A percentile compares a stretch with the other conserved stretches of the same genome.
These are phyloP conservation scores for Orthonevra nobilis DNA, from an alignment of 2,888 invertebrate genomes.

Conservation along the genomic window DNA sequence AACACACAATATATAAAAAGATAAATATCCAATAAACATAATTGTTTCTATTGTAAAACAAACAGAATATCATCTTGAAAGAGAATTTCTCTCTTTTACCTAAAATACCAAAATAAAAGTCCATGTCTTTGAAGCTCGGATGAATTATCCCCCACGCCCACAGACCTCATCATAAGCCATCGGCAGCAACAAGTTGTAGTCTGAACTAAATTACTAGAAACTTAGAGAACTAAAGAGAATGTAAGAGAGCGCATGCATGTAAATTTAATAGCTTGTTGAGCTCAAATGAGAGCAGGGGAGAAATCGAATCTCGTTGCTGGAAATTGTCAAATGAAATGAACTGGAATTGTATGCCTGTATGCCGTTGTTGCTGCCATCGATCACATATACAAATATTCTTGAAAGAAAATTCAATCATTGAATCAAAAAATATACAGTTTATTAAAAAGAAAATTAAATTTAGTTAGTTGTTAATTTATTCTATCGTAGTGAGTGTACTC, in stretches of 20 bases:
- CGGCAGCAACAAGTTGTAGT: slow-evolving; percentile 23
- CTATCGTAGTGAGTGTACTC: slow-evolving; percentile 51
- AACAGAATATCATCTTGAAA: slow-evolving; percentile 36
- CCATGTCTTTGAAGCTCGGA: slow-evolving; percentile 21
- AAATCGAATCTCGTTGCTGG: slow-evolving; percentile 29
- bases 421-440: too few relatives aligned
- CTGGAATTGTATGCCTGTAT: slow-evolving; percentile 31
- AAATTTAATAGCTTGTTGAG: slow-evolving; percentile 14
- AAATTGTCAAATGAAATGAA: slow-evolving; percentile 7
- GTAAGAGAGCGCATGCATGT: slow-evolving; percentile 24
- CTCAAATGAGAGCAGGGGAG: slow-evolving; percentile 23
- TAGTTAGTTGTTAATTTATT: slow-evolving; percentile 66
- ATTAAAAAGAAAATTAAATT: slow-evolving; percentile 56
- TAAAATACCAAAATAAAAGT: slow-evolving; percentile 25
- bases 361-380: slow-evolving; percentile 54
- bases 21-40: slow-evolving; percentile 42
- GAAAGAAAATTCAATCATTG: slow-evolving; percentile 5
- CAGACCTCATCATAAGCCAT: background rate
- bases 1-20: slow-evolving; percentile 48
- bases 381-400: slow-evolving; percentile 47
- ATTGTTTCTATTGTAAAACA: slow-evolving; percentile 61
- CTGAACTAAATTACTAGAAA: too few relatives aligned
- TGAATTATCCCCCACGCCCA: background rate
- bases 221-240: slow-evolving; percentile 3
- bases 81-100: slow-evolving; percentile 44